Conservation (phyloP, 2,797 vertebrate genomes). For the Myripristis murdjan region DNA sequence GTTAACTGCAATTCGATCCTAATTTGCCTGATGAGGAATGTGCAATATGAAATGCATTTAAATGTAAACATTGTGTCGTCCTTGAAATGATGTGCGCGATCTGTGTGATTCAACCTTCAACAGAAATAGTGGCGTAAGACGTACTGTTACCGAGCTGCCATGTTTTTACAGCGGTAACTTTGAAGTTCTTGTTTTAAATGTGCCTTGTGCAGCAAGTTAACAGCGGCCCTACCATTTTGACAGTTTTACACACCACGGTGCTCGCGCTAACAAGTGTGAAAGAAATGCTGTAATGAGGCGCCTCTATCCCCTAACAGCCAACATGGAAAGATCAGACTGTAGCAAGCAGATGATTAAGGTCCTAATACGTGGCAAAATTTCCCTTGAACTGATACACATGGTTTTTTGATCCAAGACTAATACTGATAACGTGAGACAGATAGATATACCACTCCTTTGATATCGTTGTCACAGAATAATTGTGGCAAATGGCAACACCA, state of each 20-base stretch:
- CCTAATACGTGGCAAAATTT: conserved; percentile 32
- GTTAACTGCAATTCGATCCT: conserved; percentile 27
- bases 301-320: conserved; percentile 15
- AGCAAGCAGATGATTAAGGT: conserved; percentile 33
- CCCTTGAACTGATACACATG: conserved; percentile 23
- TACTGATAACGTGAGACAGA: conserved; percentile 30
- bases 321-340: conserved; percentile 38
- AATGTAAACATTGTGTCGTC: background rate
- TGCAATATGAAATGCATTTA: background rate
- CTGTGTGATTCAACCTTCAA: too few relatives aligned
- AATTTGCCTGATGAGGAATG: conserved; percentile 5
- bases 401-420: too few relatives aligned
- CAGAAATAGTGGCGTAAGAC: too few relatives aligned
- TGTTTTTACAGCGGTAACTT: too few relatives aligned
- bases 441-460: conserved; percentile 20
- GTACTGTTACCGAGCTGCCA: too few relatives aligned
- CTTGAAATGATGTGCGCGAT: too few relatives aligned
- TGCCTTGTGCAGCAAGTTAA: conserved; percentile 5
- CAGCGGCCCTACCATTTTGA: conserved; percentile 14
- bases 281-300: conserved; percentile 42
- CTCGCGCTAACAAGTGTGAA: conserved; percentile 47
- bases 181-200: conserved; percentile 14
- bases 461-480: background rate
- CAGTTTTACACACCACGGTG: conserved; percentile 22
- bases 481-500: background rate